Percentiles rank a stretch among this genome's conserved stretches.
phyloP scores from a whole-genome alignment of 2,888 invertebrate species.

The Cerastis leucographa region DNA sequence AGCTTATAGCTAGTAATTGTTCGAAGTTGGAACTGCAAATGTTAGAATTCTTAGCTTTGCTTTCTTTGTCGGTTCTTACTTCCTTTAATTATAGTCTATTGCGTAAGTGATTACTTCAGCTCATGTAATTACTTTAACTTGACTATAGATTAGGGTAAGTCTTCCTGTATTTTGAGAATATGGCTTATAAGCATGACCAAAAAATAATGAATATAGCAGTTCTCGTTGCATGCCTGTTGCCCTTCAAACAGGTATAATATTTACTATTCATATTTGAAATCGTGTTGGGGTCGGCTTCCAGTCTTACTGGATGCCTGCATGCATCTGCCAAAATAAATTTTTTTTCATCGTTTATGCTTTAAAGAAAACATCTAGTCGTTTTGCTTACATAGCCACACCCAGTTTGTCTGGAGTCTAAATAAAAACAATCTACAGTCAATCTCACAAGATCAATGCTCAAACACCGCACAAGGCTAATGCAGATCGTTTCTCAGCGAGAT shows the following conservation, averaged over 20 bases:
- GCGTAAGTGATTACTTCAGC: too few relatives aligned
- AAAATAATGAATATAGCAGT: background rate
- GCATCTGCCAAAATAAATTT: background rate
- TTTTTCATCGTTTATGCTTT: background rate
- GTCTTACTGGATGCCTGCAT: background rate
- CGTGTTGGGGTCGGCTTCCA: background rate
- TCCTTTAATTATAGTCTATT: too few relatives aligned
- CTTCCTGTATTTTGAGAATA: background rate
- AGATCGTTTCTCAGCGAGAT: conserved; percentile 27
- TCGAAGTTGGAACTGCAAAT: too few relatives aligned
- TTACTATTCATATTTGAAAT: background rate
- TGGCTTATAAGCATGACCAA: background rate
- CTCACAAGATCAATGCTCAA: conserved; percentile 6
- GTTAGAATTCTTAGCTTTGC: too few relatives aligned
- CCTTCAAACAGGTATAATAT: background rate
- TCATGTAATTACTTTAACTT: too few relatives aligned
- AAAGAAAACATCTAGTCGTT: background rate
- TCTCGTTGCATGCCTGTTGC: background rate
- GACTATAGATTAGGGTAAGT: too few relatives aligned
- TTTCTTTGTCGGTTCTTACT: too few relatives aligned
- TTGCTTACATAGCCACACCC: conserved; percentile 1
- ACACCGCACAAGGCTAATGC: conserved; percentile 4
- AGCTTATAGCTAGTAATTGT: too few relatives aligned
- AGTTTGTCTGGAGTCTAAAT: conserved; percentile 10
- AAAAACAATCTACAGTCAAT: conserved; percentile 12